Evolutionary conservation across 2,797 vertebrate species (phyloP), one percentile per base, ranked within the genome.

Genomic region (Sitta carolinensis): DNA sequence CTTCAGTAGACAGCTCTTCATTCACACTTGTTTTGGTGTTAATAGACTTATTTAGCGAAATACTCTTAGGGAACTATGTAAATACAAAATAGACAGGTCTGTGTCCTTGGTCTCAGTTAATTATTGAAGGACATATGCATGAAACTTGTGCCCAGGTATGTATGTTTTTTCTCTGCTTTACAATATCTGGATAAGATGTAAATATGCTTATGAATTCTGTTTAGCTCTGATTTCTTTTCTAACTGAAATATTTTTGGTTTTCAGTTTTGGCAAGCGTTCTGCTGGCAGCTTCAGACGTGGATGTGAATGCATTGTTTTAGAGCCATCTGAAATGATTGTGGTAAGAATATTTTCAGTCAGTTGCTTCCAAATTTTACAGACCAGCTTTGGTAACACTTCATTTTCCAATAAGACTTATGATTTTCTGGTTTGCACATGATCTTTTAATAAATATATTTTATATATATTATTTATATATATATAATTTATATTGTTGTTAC

Each of bases 301-400:
- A 97, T 99, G 99, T 97, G 99, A 99, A 98, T 99, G 99, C 98
- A 99, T 99, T 97, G 99, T 99, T 95, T 98, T 99, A 97, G 99
- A 99, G 97, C 99, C 99, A 75, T 99, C 99, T 91, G 99, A 99
- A 98, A 99, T 99, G 99, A 99, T 99, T 97, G 99, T 99, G 99
- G 99, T 99, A 98, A 99, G 99, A 98, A 64, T 91, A 67, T 79
- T 94, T 91, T 62, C 74, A 27, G 52, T 79, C 78, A 45, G 18
- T 86, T 87, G n/a, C 38, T 75, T 76, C 74, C 11, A 85, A 43
- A 57, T 83, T 80, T 83, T 83, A 55, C 36, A 69, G 36, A 55
- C 9, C 14, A 32, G 11, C 36, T 52, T 83, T 72, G 70, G 25
- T 88, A 78, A 45, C 18, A 29, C 17, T 91, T 77, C 5, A 68